Evolutionary conservation across 2,113 vertebrate genomes (phyloP).

Genomic region (Hypanus sabinus): DNA sequence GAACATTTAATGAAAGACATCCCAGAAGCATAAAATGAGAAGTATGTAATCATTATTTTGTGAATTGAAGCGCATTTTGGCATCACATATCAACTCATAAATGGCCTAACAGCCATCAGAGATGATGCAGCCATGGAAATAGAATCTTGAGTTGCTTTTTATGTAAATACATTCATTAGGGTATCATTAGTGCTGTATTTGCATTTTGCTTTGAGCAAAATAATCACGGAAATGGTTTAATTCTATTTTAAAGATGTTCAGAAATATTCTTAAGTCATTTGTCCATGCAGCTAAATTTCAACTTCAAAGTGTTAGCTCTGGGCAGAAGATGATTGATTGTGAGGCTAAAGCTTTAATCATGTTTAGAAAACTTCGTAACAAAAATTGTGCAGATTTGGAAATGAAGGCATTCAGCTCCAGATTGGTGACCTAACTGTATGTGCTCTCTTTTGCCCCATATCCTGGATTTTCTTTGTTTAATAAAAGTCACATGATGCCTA

Average conservation of each 20-base stretch:
- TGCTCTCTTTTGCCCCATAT: too few species aligned
- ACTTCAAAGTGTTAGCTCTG: background rate
- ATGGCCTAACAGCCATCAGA: too few species aligned
- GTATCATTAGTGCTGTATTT: background rate
- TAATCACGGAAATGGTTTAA: background rate
- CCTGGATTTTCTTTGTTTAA: too few species aligned
- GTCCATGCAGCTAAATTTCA: background rate
- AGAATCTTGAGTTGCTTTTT: background rate
- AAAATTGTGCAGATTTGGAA: background rate
- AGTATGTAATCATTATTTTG: background rate
- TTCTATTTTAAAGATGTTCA: background rate
- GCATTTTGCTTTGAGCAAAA: slow-evolving; percentile 21
- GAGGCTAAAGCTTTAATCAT: background rate
- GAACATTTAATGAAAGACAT: background rate
- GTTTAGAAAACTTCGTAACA: background rate
- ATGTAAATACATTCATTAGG: slow-evolving; percentile 13
- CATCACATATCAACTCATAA: background rate
- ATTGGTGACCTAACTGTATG: too few species aligned
- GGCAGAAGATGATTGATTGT: background rate
- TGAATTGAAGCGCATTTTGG: background rate
- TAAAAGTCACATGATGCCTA: too few species aligned
- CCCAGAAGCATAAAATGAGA: background rate
- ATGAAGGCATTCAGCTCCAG: too few species aligned
- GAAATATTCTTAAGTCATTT: background rate
- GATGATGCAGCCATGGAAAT: background rate